Percentiles rank a stretch among this genome's conserved stretches.
Evolutionary conservation across 1,140 invertebrate species (phyloP).

Genomic region (Pararge aegeria): DNA sequence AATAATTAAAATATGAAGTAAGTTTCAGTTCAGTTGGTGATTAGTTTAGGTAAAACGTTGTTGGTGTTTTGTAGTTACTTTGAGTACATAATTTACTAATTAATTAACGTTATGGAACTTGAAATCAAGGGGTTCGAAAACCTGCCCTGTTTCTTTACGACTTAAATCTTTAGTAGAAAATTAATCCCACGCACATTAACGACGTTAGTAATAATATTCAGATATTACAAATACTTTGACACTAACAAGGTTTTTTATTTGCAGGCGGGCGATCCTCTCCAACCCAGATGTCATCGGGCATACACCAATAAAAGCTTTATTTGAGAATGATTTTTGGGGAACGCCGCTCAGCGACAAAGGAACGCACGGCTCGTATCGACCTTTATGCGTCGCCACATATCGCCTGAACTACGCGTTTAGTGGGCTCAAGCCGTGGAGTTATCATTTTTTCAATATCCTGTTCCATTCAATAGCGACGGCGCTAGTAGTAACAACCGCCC

Average conservation of each 20-base stretch:
- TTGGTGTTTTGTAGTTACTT: neutral
- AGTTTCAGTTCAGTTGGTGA: neutral
- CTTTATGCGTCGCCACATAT: conserved; percentile 95
- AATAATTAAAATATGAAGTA: no score
- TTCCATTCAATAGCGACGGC: conserved; percentile 91
- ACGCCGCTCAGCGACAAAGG: conserved; percentile 91
- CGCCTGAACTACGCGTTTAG: conserved; percentile 94
- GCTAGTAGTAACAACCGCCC: conserved; percentile 87
- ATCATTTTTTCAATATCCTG: conserved; percentile 94
- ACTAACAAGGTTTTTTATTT: conserved; percentile 65
- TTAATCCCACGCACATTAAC: neutral
- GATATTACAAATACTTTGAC: neutral
- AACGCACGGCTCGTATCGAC: conserved; percentile 96
- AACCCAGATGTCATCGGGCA: conserved; percentile 91
- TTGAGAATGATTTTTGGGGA: conserved; percentile 96
- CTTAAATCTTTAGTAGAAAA: neutral
- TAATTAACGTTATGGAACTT: neutral
- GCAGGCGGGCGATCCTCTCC: conserved; percentile 92
- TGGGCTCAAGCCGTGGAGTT: conserved; percentile 93
- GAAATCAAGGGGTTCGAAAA: neutral
- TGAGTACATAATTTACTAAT: neutral
- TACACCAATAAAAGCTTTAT: conserved; percentile 86
- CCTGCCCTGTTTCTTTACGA: neutral
- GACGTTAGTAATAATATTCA: neutral
- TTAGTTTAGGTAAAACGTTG: neutral